Percentiles rank a stretch among this genome's conserved stretches.
Evolutionary conservation across 2,113 vertebrate genomes (phyloP).

Genomic region (Tympanuchus pallidicinctus): DNA sequence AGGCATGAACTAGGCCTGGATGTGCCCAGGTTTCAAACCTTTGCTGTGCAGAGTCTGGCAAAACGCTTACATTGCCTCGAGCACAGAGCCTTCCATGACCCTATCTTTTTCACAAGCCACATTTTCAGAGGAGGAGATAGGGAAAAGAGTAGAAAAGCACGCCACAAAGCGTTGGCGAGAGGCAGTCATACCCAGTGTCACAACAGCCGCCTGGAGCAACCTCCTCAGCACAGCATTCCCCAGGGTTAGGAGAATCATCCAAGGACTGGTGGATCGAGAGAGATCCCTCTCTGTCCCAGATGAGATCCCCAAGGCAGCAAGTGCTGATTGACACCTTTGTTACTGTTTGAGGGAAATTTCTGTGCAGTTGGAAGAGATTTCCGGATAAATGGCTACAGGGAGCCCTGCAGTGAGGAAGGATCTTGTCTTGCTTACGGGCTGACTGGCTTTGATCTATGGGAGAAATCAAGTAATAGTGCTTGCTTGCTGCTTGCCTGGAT

Average conservation of each 20-base stretch:
- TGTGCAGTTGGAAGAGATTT: neutral
- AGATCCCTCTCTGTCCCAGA: neutral
- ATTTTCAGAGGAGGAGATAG: neutral
- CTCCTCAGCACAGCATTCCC: neutral
- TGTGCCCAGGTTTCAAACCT: neutral
- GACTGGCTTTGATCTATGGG: neutral
- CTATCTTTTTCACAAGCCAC: neutral
- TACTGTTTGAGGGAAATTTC: neutral
- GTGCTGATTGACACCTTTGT: neutral
- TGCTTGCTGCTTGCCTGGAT: neutral
- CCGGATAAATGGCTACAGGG: neutral
- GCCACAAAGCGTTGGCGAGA: neutral
- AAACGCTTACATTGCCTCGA: neutral
- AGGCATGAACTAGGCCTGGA: neutral
- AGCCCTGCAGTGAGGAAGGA: neutral
- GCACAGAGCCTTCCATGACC: neutral
- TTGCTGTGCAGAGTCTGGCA: neutral
- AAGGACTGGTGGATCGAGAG: neutral
- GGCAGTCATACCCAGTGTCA: accelerated
- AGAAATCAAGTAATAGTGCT: neutral
- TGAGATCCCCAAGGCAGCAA: neutral
- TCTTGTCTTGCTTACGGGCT: neutral
- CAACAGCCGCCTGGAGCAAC: neutral
- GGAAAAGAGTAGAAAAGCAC: neutral
- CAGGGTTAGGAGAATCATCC: neutral